Evolutionary conservation across 1,140 invertebrate species (phyloP).

Genomic region (Drosophila pectinifera): DNA sequence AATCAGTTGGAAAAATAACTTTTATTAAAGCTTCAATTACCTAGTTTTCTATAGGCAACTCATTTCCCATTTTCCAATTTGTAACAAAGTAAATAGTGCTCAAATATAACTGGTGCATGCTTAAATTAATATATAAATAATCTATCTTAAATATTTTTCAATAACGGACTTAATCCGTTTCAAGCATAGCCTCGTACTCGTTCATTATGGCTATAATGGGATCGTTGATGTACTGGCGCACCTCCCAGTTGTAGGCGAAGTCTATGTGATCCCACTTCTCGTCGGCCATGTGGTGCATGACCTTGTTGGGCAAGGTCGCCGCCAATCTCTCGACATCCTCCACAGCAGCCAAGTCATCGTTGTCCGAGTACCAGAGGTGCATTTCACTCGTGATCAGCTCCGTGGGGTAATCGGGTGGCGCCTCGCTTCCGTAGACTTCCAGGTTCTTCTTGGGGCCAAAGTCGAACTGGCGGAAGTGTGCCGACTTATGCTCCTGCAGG

Average conservation of each 20-base stretch:
- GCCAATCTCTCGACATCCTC: slow-evolving; percentile 29
- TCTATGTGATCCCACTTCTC: slow-evolving; percentile 61
- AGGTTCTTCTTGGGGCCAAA: slow-evolving; percentile 84
- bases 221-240: slow-evolving; percentile 81
- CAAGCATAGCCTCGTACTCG: slow-evolving; percentile 36
- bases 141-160: too few species aligned
- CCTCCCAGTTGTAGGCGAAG: slow-evolving; percentile 85
- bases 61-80: background rate
- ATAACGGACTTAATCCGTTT: background rate
- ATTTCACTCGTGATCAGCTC: slow-evolving; percentile 77
- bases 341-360: slow-evolving; percentile 85
- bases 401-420: slow-evolving; percentile 87
- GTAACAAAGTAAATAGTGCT: too few species aligned
- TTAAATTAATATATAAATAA: too few species aligned
- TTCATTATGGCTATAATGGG: slow-evolving; percentile 85
- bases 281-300: slow-evolving; percentile 46
- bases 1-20: background rate
- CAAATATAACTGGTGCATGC: too few species aligned
- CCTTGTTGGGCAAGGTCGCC: slow-evolving; percentile 32
- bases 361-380: slow-evolving; percentile 89
- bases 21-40: background rate
- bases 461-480: slow-evolving; percentile 84
- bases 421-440: slow-evolving; percentile 75
- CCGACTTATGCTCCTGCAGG: slow-evolving; percentile 86
- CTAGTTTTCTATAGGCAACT: background rate